phyloP scores from a whole-genome alignment of 2,797 vertebrate genomes.

The Tinamus major region DNA sequence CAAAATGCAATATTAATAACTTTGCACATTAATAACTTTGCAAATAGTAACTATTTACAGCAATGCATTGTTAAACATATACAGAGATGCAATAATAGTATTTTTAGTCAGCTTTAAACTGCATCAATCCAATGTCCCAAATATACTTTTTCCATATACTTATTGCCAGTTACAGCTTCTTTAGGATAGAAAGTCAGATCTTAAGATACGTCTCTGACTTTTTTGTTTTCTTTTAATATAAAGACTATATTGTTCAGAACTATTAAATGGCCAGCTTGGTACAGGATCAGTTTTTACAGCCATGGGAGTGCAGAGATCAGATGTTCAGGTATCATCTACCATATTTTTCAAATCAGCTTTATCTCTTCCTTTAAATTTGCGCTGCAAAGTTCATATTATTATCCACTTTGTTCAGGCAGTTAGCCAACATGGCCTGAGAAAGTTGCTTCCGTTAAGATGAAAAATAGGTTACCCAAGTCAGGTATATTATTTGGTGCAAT shows the following conservation, averaged over 20 bases:
- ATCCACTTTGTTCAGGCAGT: slow-evolving; percentile 31
- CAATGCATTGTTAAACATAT: background rate
- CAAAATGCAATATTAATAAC: background rate
- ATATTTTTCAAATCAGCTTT: slow-evolving; percentile 19
- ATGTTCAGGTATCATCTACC: background rate
- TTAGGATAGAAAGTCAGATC: background rate
- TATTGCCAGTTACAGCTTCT: background rate
- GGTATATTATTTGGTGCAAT: slow-evolving; percentile 44
- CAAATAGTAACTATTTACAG: background rate
- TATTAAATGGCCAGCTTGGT: background rate
- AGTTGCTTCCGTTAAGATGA: background rate
- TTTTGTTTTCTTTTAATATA: background rate
- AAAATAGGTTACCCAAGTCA: slow-evolving; percentile 32
- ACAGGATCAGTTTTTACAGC: background rate
- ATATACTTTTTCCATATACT: background rate
- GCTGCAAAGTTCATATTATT: slow-evolving; percentile 30
- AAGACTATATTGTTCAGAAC: background rate
- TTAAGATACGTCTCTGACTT: background rate
- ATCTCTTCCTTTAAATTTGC: slow-evolving; percentile 32
- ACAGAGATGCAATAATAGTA: background rate
- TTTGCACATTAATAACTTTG: too few relatives aligned
- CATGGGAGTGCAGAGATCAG: background rate
- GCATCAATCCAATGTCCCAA: rapidly evolving
- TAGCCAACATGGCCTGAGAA: background rate
- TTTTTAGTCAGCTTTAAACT: background rate